Percentiles rank a stretch among this genome's conserved stretches.
Conservation (phyloP, 2,113 vertebrate genomes). For the Spea bombifrons region DNA sequence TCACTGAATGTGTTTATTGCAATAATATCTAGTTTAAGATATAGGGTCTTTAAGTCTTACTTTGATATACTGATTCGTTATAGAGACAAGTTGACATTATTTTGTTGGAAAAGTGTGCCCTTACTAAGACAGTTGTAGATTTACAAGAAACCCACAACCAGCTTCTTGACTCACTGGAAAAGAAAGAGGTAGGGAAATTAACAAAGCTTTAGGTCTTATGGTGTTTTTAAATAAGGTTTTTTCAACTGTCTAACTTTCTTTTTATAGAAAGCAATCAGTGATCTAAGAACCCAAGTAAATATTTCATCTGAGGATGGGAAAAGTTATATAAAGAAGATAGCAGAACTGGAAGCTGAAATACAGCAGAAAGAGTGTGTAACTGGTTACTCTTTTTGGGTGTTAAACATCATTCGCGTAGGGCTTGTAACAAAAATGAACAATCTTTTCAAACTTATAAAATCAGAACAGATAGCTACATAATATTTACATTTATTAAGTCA, state of each 20-base stretch:
- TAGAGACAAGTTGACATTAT: conserved; percentile 65
- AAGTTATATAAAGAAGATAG: conserved; percentile 61
- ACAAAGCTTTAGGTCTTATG: neutral
- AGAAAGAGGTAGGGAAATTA: conserved; percentile 67
- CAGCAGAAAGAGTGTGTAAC: conserved; percentile 69
- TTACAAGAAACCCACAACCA: conserved; percentile 64
- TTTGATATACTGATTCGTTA: conserved; percentile 32
- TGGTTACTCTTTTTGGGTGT: neutral
- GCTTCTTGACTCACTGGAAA: conserved; percentile 55
- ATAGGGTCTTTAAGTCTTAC: neutral
- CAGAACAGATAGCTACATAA: too few relatives aligned
- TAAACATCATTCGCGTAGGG: too few relatives aligned
- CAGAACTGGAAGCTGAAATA: conserved; percentile 66
- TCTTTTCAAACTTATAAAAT: too few relatives aligned
- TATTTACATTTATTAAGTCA: too few relatives aligned
- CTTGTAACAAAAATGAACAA: too few relatives aligned
- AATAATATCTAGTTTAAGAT: too few relatives aligned
- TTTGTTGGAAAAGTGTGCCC: conserved; percentile 60
- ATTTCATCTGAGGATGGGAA: conserved; percentile 66
- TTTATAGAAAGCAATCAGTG: conserved; percentile 69
- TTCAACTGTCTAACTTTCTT: conserved; percentile 41
- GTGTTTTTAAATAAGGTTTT: neutral
- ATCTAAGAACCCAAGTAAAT: conserved; percentile 69
- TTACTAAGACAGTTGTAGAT: conserved; percentile 64
- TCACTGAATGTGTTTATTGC: too few relatives aligned